These are phyloP conservation scores for Temnopleurus reevesii DNA, from an alignment of 53 echinoderm and acorn worm species.

Conservation along the genomic window DNA sequence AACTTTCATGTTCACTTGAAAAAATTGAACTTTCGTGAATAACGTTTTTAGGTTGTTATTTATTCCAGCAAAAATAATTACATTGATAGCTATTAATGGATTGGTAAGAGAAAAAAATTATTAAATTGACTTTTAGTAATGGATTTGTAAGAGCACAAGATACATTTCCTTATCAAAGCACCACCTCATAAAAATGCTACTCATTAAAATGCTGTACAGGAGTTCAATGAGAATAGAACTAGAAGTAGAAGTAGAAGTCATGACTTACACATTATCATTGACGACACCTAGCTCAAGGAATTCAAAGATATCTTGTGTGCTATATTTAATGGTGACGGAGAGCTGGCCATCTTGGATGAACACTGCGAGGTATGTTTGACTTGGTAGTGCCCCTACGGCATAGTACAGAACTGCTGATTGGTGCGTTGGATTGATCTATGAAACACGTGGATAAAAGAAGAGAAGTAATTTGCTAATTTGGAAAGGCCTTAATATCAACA, in stretches of 20 bases:
- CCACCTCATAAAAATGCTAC: too few species aligned
- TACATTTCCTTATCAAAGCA: background rate
- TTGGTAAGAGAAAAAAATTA: too few species aligned
- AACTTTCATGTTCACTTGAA: too few species aligned
- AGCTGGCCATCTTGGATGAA: slow-evolving; percentile 64
- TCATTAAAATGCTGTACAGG: too few species aligned
- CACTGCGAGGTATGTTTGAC: slow-evolving; percentile 68
- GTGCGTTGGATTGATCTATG: slow-evolving; percentile 57
- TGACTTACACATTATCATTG: slow-evolving; percentile 76
- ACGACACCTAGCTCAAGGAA: slow-evolving; percentile 48
- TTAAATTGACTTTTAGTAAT: background rate
- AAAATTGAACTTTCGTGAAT: too few species aligned
- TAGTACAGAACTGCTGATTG: slow-evolving; percentile 64
- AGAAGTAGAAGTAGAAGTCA: background rate
- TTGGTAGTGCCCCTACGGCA: slow-evolving; percentile 60
- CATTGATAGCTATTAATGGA: background rate
- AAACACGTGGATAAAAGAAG: background rate
- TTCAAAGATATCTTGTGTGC: slow-evolving; percentile 28
- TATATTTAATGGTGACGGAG: slow-evolving; percentile 59
- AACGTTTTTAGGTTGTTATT: too few species aligned
- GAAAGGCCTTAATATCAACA: too few species aligned
- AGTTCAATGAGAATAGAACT: background rate
- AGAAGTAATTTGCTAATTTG: background rate
- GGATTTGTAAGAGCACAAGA: background rate
- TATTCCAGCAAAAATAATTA: too few species aligned